Evolutionary conservation across 2,797 vertebrate genomes (phyloP).

Genomic region (Protonibea diacanthus): DNA sequence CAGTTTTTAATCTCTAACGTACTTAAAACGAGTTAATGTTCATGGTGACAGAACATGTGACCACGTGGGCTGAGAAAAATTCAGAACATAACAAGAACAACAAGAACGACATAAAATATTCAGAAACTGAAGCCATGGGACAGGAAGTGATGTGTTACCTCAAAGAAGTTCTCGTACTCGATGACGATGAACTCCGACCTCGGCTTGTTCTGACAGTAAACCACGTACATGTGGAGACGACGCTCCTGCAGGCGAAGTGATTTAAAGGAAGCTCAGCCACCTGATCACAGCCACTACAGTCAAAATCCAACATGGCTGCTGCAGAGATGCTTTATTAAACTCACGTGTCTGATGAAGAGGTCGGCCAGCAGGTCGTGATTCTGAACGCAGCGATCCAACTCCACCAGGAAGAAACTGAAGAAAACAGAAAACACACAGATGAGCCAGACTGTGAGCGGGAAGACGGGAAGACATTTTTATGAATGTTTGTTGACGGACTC

Average conservation of each 20-base stretch:
- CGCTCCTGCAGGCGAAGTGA: constrained; percentile 86
- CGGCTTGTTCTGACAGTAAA: constrained; percentile 99
- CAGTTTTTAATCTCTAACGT: too few relatives aligned
- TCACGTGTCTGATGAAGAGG: constrained; percentile 97
- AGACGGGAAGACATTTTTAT: background rate
- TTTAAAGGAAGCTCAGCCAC: too few relatives aligned
- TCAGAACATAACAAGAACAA: too few relatives aligned
- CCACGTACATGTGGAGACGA: constrained; percentile 95
- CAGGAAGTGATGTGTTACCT: constrained; percentile 82
- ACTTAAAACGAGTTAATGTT: too few relatives aligned
- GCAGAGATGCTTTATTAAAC: constrained; percentile 42
- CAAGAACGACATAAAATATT: background rate
- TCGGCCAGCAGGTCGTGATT: constrained; percentile 94
- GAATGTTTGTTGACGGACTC: constrained; percentile 85
- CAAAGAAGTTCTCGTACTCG: constrained; percentile 95
- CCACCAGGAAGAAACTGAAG: constrained; percentile 93
- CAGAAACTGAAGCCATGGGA: background rate
- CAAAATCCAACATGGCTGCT: background rate
- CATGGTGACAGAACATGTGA: too few relatives aligned
- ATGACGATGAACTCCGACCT: constrained; percentile 95
- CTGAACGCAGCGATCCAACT: constrained; percentile 95
- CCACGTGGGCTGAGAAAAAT: too few relatives aligned
- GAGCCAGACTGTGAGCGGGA: constrained; percentile 10
- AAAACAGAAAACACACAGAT: background rate
- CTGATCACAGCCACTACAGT: too few relatives aligned